Base-by-base conservation (phyloP, 2,797 vertebrate genomes). In the Sebastes hubbsi region DNA sequence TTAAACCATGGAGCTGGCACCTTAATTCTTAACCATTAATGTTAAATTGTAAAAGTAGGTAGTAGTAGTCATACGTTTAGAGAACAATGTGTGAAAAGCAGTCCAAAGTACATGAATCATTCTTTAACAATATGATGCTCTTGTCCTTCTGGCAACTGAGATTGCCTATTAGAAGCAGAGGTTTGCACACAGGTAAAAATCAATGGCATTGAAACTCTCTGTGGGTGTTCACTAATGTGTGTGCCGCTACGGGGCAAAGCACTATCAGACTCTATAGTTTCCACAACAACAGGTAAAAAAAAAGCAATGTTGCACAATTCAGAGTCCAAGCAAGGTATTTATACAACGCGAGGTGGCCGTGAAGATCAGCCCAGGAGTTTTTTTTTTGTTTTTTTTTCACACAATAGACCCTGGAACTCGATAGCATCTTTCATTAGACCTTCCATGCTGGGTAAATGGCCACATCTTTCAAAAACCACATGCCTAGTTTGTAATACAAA, bases 121-220 rank as follows among this genome's bases (percentile, higher is more conserved):
- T 34, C 18, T 18, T 30, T 25, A 78, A 65, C 24, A 61, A 58
- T 77, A 75, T 54, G 11, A 69, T n/a, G 34, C 11, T 63, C 30
- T 36, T 34, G 36, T 87, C 67, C 82, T 88, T 49, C 72, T 72
- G 27, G 84, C 73, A 42, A 71, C 76, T 62, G 52, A 80, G 81
- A 88, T 88, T 80, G 80, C 72, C 73, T 78, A 74, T 91, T 88
- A 87, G 78, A 77, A 75, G 64, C 64, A 75, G 72, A 83, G 54
- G 65, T 86, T 87, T 90, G 72, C 52, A 67, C 82, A 66, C 68
- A 85, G 82, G 86, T 88, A 69, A 88, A 89, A 91, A 91, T 91
- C 89, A 84, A 87, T 93, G 85, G 70, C 65, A 80, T 20, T 82
- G 89, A 82, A 89, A 83, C 38, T 75, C 78, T 36, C 87, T 30